Base-by-base conservation (phyloP, 2,113 vertebrate genomes). In the Colaptes auratus region DNA sequence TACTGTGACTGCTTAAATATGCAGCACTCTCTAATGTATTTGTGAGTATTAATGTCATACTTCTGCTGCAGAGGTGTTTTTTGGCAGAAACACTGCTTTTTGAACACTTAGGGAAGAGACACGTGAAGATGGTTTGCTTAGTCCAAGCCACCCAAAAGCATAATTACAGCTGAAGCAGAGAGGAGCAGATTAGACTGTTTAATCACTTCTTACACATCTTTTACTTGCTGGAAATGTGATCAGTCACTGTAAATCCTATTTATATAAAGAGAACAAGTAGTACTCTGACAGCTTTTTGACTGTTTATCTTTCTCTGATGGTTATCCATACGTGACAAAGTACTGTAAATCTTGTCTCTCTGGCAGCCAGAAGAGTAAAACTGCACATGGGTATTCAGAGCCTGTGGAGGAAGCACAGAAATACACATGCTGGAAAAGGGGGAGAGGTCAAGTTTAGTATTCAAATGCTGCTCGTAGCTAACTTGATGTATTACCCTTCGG, bases 401-500 rank as follows among this genome's bases (percentile, higher is more conserved):
- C 91, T 95, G 73, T 79, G 78, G 66, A 91, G 90, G 89, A 95
- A 96, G 63, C 82, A 39, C 64, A 91, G 89, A 83, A 94, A 92
- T 78, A 86, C 65, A 89, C 88, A 89, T 75, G 69, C 58, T 97
- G 90, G 58, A 96, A 88, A 84, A 86, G 92, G 86, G 66, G 77
- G 61, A 89, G 74, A 94, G 92, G 95, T 96, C 95, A 96, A 94
- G 94, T 94, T 92, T 92, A 95, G 35, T 86, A 89, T 95, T 89
- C 76, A 90, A 82, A 66, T 44, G 50, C 70, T 82, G 76, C 77
- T 92, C 79, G 55, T 72, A 90, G 90, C 83, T 84, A 83, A 89
- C 82, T 93, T 94, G 92, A 97, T 95, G 95, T 95, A 95, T 90
- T 96, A 82, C 86, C 73, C 77, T 92, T 97, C 86, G 76, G 44